Base-by-base conservation (phyloP, 2,888 invertebrate species). In the Cheilosia impressa region DNA sequence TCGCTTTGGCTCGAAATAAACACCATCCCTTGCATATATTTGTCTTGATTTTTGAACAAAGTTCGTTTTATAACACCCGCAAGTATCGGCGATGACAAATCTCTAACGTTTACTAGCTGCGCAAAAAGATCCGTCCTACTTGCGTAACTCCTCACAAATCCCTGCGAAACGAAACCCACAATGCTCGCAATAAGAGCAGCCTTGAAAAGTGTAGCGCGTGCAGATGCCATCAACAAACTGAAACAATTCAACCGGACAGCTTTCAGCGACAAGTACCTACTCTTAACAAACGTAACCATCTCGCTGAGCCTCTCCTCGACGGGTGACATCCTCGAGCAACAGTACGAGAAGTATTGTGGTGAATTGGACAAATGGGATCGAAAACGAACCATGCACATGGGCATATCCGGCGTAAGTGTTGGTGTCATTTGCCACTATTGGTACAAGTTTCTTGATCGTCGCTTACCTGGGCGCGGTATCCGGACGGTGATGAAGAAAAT, bases 391-490 rank as follows among this genome's bases (percentile, higher is more conserved):
- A 90, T 92, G 19, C 95, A 97, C 81, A 97, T 98, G 96, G 94
- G 95, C 4, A 91, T 95, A 34, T 95, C 96, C 9, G 98, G 98
- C 2, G 92, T 95, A 58, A 94, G 95, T 4, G 94, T 97, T 5
- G 98, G 98, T 27, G 91, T 96, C 9, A 93, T 97, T 34, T 96
- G 96, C 89, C 98, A 98, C 90, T 95, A 95, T 90, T 98, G 98
- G 97, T 98, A 98, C 90, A 94, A 94, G 76, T 93, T 94, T 87
- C 92, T 98, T 76, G 98, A 98, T 90, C 93, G 92, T 88, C 92
- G 93, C 87, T 92, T 97, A 45, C 95, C 96, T 1, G 97, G 97
- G 1, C 94, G 95, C 88, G 93, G 95, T 0, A 89, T 96, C 6
- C 90, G 88, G 10, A 93, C 94, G 89, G 95, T 96, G 1, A 87